Evolutionary conservation across 2,888 invertebrate species (phyloP).

Genomic region (Diadegma fenestrale): DNA sequence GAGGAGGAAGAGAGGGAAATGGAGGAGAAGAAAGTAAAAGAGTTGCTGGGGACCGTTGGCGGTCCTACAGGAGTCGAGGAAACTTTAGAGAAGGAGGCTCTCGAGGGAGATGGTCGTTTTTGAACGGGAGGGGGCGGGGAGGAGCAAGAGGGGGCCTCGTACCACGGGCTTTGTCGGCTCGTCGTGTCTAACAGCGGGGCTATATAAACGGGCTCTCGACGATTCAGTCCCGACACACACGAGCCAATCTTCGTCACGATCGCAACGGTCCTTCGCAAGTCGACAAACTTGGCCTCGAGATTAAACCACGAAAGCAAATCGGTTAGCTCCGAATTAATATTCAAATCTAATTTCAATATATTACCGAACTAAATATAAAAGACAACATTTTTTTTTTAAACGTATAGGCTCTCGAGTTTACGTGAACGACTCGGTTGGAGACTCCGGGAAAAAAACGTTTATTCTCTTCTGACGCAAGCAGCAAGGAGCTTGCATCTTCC

Average conservation of each 20-base stretch:
- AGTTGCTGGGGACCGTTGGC: constrained; percentile 47
- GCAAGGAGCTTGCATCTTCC: constrained; percentile 8
- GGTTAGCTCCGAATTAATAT: constrained; percentile 43
- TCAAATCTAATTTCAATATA: constrained; percentile 2
- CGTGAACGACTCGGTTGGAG: constrained; percentile 55
- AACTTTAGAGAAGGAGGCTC: constrained; percentile 53
- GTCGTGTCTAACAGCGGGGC: constrained; percentile 75
- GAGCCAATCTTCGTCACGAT: constrained; percentile 83
- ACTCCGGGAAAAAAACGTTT: constrained; percentile 9
- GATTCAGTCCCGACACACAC: constrained; percentile 83
- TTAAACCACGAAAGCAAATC: constrained; percentile 31
- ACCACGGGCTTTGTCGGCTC: constrained; percentile 33
- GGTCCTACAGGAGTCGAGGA: constrained; percentile 59
- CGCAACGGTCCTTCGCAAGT: constrained; percentile 71
- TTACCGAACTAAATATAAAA: background rate
- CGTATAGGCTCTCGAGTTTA: constrained; percentile 30
- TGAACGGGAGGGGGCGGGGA: constrained; percentile 67
- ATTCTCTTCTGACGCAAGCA: constrained; percentile 11
- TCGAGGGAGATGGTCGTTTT: constrained; percentile 19
- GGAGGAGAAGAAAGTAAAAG: constrained; percentile 44
- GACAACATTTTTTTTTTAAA: constrained; percentile 10
- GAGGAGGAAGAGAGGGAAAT: constrained; percentile 4
- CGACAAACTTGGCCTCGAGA: constrained; percentile 50
- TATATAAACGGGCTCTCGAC: constrained; percentile 83
- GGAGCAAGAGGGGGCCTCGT: constrained; percentile 72